Percentiles rank a stretch among this genome's conserved stretches.
These are phyloP conservation scores for Lordiphosa stackelbergi DNA, from an alignment of 1,140 invertebrate species.

Conservation along the genomic window DNA sequence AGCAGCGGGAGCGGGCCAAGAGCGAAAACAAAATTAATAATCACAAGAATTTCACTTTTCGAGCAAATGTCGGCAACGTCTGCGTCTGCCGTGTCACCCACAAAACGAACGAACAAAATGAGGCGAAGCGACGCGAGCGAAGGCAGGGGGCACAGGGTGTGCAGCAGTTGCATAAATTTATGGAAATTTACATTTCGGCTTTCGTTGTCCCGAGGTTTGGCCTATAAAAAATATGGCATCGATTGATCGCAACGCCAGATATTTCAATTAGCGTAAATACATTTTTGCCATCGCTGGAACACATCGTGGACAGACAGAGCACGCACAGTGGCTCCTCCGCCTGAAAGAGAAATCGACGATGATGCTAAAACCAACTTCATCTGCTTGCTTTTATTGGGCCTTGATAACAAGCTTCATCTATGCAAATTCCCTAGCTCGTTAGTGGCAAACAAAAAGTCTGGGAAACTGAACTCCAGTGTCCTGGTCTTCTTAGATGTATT, in stretches of 20 bases:
- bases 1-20: slow-evolving; percentile 46
- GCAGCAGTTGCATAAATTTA: slow-evolving; percentile 69
- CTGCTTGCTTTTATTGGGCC: slow-evolving; percentile 28
- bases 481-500: slow-evolving; percentile 35
- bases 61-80: slow-evolving; percentile 45
- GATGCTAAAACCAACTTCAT: slow-evolving; percentile 27
- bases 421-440: slow-evolving; percentile 43
- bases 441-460: background rate
- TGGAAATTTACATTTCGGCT: slow-evolving; percentile 71
- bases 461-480: background rate
- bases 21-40: slow-evolving; percentile 76
- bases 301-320: slow-evolving; percentile 18
- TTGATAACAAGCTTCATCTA: slow-evolving; percentile 36
- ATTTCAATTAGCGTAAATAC: slow-evolving; percentile 76
- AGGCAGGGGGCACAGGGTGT: background rate
- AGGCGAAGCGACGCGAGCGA: background rate
- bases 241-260: slow-evolving; percentile 74
- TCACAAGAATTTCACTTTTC: slow-evolving; percentile 75
- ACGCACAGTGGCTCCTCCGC: slow-evolving; percentile 35
- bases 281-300: slow-evolving; percentile 59
- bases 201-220: slow-evolving; percentile 42
- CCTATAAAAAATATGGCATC: slow-evolving; percentile 73
- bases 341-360: slow-evolving; percentile 64
- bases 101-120: slow-evolving; percentile 32
- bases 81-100: slow-evolving; percentile 67